These are phyloP conservation scores for Sepioteuthis lessoniana DNA, from an alignment of 2,888 invertebrate species.

Conservation along the genomic window DNA sequence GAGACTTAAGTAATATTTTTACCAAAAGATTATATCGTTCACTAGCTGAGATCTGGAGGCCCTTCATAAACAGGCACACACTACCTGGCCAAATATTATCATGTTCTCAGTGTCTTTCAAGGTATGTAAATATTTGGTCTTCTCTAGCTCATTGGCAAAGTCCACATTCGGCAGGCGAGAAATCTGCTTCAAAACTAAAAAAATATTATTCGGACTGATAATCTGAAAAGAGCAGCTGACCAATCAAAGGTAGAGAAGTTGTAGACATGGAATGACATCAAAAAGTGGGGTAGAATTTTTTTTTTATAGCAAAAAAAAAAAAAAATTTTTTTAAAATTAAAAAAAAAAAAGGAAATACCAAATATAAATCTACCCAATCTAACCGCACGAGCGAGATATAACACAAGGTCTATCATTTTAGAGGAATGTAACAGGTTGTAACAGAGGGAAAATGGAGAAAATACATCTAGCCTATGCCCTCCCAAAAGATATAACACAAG, in stretches of 20 bases:
- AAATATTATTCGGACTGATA: neutral
- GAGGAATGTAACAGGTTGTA: no score
- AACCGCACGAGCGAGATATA: no score
- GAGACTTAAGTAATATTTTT: neutral
- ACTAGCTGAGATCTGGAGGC: neutral
- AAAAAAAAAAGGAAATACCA: no score
- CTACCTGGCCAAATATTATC: constrained; percentile 1
- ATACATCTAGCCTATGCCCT: no score
- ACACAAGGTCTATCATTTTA: no score
- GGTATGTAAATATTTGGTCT: neutral
- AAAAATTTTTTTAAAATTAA: no score
- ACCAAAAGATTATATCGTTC: neutral
- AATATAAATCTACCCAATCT: no score
- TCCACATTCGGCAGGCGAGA: neutral
- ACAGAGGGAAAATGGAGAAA: no score
- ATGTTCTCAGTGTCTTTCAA: neutral
- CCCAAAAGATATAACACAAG: no score
- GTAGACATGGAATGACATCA: no score
- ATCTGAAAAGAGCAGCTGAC: neutral
- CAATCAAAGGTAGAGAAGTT: neutral
- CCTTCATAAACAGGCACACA: neutral
- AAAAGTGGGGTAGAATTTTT: no score
- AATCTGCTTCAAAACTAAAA: neutral
- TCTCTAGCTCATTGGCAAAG: neutral
- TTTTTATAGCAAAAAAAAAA: no score